Conservation (phyloP, 2,888 invertebrate genomes). For the Luperina nickerlii region DNA sequence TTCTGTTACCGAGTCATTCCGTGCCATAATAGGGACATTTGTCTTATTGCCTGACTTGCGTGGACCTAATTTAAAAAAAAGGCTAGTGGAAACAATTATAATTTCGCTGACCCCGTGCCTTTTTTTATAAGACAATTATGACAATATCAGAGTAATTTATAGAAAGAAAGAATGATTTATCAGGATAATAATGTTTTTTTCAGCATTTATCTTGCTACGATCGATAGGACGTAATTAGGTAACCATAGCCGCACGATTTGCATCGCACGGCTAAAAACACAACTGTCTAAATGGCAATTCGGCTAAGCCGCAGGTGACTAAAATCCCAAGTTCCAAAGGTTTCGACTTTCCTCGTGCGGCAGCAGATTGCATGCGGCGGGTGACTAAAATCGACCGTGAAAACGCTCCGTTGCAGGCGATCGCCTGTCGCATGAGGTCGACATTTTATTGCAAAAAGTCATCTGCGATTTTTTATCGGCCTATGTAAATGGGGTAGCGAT, state of each 20-base stretch:
- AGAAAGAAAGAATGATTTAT: not conserved
- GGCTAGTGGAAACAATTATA: not conserved
- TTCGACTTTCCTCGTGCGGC: no score
- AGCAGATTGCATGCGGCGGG: no score
- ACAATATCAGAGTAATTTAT: not conserved
- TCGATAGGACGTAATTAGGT: not conserved
- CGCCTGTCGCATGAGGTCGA: no score
- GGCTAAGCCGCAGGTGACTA: not conserved
- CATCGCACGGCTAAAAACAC: not conserved
- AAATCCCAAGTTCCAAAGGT: not conserved
- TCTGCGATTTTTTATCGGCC: no score
- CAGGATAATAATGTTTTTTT: not conserved
- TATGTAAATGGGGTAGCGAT: not conserved
- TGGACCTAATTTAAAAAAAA: not conserved
- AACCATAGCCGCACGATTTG: not conserved
- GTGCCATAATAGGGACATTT: conserved; percentile 32
- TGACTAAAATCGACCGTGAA: not conserved
- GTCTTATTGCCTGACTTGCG: not conserved
- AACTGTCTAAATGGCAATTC: not conserved
- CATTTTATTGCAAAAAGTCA: not conserved
- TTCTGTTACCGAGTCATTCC: conserved; percentile 43
- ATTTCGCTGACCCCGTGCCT: not conserved
- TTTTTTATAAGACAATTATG: not conserved
- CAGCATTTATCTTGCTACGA: not conserved
- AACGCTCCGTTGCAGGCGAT: not conserved